Conservation (phyloP, 1,140 invertebrate genomes). For the Cryptotermes secundus region DNA sequence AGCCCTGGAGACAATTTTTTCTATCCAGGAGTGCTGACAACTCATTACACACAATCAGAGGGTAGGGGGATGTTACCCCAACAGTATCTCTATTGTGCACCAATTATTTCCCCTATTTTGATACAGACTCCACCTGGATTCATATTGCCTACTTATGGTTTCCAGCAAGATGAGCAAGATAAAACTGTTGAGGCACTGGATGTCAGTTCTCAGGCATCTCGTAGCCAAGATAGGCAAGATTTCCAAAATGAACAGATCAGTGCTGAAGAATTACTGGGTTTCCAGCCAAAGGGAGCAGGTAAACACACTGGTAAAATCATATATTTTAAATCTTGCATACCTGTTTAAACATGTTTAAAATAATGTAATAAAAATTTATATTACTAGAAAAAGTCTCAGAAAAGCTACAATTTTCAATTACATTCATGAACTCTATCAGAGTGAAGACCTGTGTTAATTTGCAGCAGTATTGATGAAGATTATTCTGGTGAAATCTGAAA, state of each 20-base stretch:
- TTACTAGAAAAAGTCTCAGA: too few species aligned
- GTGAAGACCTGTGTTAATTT: too few species aligned
- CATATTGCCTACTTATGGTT: not conserved
- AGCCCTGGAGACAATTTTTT: not conserved
- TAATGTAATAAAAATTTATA: too few species aligned
- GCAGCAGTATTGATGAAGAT: too few species aligned
- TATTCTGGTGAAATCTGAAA: too few species aligned
- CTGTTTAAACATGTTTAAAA: too few species aligned
- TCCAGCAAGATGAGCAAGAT: not conserved
- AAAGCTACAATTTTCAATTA: too few species aligned
- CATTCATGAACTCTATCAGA: too few species aligned
- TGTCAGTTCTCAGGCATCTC: not conserved
- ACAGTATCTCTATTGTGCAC: not conserved
- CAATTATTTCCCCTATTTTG: not conserved
- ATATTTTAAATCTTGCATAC: too few species aligned
- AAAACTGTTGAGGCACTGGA: not conserved
- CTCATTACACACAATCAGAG: not conserved
- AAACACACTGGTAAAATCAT: not conserved
- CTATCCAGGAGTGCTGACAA: not conserved
- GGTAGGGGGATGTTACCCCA: not conserved
- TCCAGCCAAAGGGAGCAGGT: not conserved
- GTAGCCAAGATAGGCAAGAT: too few species aligned
- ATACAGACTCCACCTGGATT: not conserved
- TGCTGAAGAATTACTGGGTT: not conserved
- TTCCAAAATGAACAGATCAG: too few species aligned